A percentile compares a stretch with the other conserved stretches of the same genome.
These are phyloP conservation scores for Noctua pronuba DNA, from an alignment of 2,888 invertebrate species.

Conservation along the genomic window DNA sequence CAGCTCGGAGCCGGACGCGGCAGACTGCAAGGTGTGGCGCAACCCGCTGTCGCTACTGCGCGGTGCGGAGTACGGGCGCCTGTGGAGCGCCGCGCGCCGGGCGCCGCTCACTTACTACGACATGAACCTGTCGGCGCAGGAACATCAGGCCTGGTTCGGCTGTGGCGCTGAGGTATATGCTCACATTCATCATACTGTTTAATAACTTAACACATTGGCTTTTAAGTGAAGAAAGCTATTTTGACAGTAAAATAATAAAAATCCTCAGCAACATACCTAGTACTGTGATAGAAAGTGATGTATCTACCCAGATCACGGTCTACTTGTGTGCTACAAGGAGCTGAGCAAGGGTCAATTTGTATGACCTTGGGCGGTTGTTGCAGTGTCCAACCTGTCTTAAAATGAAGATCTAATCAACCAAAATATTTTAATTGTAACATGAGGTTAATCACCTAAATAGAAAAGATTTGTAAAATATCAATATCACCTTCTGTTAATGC, in stretches of 20 bases:
- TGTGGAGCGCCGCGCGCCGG: constrained; percentile 96
- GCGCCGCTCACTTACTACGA: constrained; percentile 99
- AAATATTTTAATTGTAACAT: neutral
- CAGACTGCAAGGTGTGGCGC: constrained; percentile 96
- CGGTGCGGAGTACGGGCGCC: constrained; percentile 99
- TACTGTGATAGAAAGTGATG: neutral
- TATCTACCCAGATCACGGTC: neutral
- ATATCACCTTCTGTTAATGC: too few relatives aligned
- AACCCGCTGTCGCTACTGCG: constrained; percentile 98
- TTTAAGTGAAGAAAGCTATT: neutral
- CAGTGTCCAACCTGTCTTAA: neutral
- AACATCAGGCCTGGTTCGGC: constrained; percentile 94
- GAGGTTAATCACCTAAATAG: neutral
- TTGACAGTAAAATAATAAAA: neutral
- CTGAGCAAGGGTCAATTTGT: neutral
- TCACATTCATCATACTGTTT: neutral
- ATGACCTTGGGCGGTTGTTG: neutral
- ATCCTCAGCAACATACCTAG: neutral
- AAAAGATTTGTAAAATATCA: too few relatives aligned
- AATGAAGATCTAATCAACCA: neutral
- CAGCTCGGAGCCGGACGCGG: constrained; percentile 92
- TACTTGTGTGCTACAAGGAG: neutral
- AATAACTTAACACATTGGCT: neutral
- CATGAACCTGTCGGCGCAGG: constrained; percentile 99
- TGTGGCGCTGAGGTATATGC: constrained; percentile 69